Conservation (phyloP, 2,888 invertebrate genomes). For the Idaea biselata region DNA sequence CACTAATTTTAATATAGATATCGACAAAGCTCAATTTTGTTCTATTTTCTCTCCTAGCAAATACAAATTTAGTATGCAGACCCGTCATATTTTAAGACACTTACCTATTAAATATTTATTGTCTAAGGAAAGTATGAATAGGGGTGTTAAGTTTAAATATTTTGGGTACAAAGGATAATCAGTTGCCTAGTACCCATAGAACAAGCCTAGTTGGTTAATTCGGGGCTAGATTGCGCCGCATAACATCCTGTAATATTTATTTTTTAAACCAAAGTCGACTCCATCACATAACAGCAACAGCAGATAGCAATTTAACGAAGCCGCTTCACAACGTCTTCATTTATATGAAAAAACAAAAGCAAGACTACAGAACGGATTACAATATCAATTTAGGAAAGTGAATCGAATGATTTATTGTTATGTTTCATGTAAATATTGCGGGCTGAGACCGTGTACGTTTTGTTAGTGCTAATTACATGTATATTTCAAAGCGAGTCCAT, state of each 20-base stretch:
- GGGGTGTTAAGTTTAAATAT: no score
- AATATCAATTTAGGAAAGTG: conserved; percentile 81
- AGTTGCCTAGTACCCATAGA: not conserved
- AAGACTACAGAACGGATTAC: conserved; percentile 69
- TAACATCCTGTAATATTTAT: conserved; percentile 3
- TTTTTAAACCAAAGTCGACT: conserved; percentile 32
- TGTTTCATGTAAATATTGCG: conserved; percentile 67
- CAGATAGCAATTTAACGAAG: conserved; percentile 79
- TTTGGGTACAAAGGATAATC: no score
- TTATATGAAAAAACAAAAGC: conserved; percentile 71
- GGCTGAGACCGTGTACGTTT: conserved; percentile 37
- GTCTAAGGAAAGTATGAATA: no score
- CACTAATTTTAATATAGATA: no score
- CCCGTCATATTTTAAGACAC: not conserved
- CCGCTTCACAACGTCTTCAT: conserved; percentile 76
- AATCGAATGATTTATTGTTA: conserved; percentile 73
- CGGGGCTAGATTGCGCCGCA: not conserved
- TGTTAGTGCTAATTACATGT: conserved; percentile 50
- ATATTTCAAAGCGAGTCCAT: conserved; percentile 1
- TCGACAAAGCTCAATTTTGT: no score
- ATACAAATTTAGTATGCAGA: no score
- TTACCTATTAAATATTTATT: conserved; percentile 1
- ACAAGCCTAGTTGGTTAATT: not conserved
- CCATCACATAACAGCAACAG: conserved; percentile 37
- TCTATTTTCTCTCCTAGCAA: no score